phyloP scores from a whole-genome alignment of 2,888 invertebrate species.

The Nymphalis polychloros region DNA sequence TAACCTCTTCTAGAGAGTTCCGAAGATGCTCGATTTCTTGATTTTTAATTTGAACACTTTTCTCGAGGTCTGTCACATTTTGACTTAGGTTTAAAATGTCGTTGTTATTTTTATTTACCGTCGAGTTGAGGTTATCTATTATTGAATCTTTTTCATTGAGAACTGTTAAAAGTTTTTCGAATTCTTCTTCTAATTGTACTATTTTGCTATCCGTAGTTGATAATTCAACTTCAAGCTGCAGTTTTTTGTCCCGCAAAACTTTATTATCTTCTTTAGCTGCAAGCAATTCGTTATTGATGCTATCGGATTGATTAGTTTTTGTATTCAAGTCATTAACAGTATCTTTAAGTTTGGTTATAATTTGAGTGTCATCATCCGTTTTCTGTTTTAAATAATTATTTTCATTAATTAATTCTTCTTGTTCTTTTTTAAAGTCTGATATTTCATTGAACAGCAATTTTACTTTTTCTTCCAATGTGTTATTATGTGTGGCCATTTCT shows the following conservation, averaged over 20 bases:
- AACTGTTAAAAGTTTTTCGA: slow-evolving; percentile 60
- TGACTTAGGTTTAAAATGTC: slow-evolving; percentile 49
- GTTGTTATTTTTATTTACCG: slow-evolving; percentile 51
- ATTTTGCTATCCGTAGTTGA: slow-evolving; percentile 60
- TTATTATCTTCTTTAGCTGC: slow-evolving; percentile 57
- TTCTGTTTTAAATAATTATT: slow-evolving; percentile 49
- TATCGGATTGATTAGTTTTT: slow-evolving; percentile 50
- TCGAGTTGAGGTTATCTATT: slow-evolving; percentile 59
- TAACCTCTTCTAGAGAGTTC: slow-evolving; percentile 47
- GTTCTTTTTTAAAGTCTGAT: slow-evolving; percentile 42
- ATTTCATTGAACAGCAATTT: slow-evolving; percentile 46
- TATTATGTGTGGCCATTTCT: slow-evolving; percentile 48
- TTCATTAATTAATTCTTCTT: slow-evolving; percentile 47
- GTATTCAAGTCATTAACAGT: slow-evolving; percentile 51
- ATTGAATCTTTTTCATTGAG: slow-evolving; percentile 70
- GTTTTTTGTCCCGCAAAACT: slow-evolving; percentile 50
- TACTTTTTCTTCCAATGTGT: slow-evolving; percentile 46
- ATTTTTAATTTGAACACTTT: slow-evolving; percentile 52
- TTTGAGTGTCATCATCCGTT: slow-evolving; percentile 39
- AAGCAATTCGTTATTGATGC: slow-evolving; percentile 50
- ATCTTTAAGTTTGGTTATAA: slow-evolving; percentile 44
- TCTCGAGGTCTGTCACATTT: slow-evolving; percentile 53
- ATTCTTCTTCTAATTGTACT: slow-evolving; percentile 65
- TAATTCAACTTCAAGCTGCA: slow-evolving; percentile 57
- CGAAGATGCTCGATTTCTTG: slow-evolving; percentile 60